Conservation (phyloP, 2,888 invertebrate species). For the Micoletzkya japonica region DNA sequence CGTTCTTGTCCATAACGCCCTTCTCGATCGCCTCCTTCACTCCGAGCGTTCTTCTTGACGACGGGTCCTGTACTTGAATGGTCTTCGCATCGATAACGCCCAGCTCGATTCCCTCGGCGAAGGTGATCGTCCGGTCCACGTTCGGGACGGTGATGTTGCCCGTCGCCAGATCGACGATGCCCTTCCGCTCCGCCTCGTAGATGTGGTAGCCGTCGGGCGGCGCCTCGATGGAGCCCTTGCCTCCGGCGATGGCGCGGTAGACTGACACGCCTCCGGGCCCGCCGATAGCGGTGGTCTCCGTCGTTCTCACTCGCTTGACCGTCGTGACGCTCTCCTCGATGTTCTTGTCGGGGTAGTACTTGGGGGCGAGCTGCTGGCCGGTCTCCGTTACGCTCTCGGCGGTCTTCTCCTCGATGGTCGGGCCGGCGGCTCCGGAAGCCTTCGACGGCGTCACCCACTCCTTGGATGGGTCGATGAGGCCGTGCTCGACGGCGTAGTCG, state of each 20-base stretch:
- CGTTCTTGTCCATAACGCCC: slow-evolving; percentile 69
- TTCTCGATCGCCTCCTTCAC: slow-evolving; percentile 82
- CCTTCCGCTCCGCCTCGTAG: slow-evolving; percentile 80
- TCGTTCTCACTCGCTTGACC: slow-evolving; percentile 61
- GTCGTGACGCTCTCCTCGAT: slow-evolving; percentile 63
- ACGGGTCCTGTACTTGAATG: slow-evolving; percentile 80
- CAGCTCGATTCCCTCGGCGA: slow-evolving; percentile 74
- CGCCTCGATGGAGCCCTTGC: slow-evolving; percentile 71
- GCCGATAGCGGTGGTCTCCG: slow-evolving; percentile 62
- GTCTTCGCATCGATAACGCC: slow-evolving; percentile 77
- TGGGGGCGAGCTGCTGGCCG: slow-evolving; percentile 63
- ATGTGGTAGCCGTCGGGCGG: slow-evolving; percentile 84
- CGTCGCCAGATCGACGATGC: slow-evolving; percentile 79
- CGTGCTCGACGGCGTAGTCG: slow-evolving; percentile 64
- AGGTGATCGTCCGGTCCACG: slow-evolving; percentile 80
- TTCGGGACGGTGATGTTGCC: slow-evolving; percentile 85
- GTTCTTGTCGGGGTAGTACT: slow-evolving; percentile 56
- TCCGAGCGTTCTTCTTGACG: slow-evolving; percentile 78
- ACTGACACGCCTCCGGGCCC: slow-evolving; percentile 56
- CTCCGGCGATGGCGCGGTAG: slow-evolving; percentile 64
- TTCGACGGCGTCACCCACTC: slow-evolving; percentile 64
- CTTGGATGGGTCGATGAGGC: slow-evolving; percentile 61
- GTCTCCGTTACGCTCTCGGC: slow-evolving; percentile 63
- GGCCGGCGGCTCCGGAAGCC: slow-evolving; percentile 50
- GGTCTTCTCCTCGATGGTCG: slow-evolving; percentile 64